These are phyloP conservation scores for Acestrorhynchus altus DNA, from an alignment of 2,797 vertebrate species.

Conservation along the genomic window DNA sequence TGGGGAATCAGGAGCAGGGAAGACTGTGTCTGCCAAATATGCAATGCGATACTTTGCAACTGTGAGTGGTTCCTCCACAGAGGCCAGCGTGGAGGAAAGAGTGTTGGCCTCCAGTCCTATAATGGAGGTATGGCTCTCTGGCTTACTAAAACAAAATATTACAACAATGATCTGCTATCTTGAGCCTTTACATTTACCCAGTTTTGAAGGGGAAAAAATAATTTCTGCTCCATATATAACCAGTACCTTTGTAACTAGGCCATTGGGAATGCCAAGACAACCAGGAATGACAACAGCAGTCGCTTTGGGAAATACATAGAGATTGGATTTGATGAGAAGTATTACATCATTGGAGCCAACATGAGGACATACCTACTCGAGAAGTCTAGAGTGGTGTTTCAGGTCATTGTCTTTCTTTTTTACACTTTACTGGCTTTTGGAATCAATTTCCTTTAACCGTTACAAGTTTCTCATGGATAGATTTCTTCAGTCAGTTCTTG, in stretches of 20 bases:
- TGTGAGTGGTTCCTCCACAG: conserved; percentile 88
- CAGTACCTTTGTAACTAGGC: conserved; percentile 75
- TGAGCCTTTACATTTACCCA: not conserved
- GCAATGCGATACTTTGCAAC: conserved; percentile 98
- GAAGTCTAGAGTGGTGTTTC: conserved; percentile 98
- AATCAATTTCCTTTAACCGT: conserved; percentile 1
- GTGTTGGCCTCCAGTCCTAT: conserved; percentile 97
- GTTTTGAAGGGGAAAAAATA: not conserved
- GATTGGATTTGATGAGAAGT: conserved; percentile 92
- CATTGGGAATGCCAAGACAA: conserved; percentile 97
- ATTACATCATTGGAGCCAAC: conserved; percentile 91
- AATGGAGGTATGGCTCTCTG: conserved; percentile 89
- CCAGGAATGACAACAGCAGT: conserved; percentile 98
- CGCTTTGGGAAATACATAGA: conserved; percentile 98
- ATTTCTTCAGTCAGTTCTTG: not conserved
- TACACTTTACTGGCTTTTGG: not conserved
- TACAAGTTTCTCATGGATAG: not conserved
- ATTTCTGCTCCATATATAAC: not conserved
- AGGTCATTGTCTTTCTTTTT: conserved; percentile 77
- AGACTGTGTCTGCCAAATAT: conserved; percentile 97
- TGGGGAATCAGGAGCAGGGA: conserved; percentile 97
- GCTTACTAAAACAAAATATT: not conserved
- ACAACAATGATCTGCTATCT: not conserved
- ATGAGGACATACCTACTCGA: conserved; percentile 98
- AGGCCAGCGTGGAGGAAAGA: conserved; percentile 89